Evolutionary conservation across 2,797 vertebrate species (phyloP), one percentile per base, ranked within the genome.

Genomic region (Lophotriccus pileatus): DNA sequence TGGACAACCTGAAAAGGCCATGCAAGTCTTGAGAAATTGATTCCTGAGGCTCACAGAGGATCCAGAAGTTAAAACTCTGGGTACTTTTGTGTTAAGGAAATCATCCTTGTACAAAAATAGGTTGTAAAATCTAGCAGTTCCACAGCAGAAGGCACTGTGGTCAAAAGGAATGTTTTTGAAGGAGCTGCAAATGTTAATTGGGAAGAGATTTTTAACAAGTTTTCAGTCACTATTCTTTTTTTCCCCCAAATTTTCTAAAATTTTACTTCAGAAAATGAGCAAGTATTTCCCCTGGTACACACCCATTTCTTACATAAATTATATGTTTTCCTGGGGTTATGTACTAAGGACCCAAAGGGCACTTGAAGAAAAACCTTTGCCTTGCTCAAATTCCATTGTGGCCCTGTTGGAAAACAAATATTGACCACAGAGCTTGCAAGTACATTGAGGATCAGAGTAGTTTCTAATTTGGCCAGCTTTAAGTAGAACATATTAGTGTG

Each of bases 1-100:
- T 79, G 73, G 82, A 34, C 89, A 86, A 67, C 76, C 64, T 72
- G 91, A 43, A 70, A 95, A 96, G 70, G 73, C 82, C 80, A 55
- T 7, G 10, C 70, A 44, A 60, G 52, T 43, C 79, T 88, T 78
- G 27, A 44, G 58, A 78, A 88, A 91, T 21, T 34, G 62, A 53
- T 93, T 89, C 58, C 39, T 44, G 83, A 62, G 87, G 80, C 30
- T 78, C 73, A 28, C 14, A 88, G 53, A 47, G 74, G 49, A n/a
- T 66, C 53, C 72, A 10, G 47, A 75, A 85, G 49, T 75, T 67
- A 63, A 80, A 83, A 56, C 14, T 80, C 23, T 4, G 3, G 36
- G 44, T 50, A 18, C 6, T 43, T 92, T 46, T 27, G 14, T 76
- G 52, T 15, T 49, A 41, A 66, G 81, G 37, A 62, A 74, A 53